Evolutionary conservation across 2,888 invertebrate species (phyloP).

Genomic region (Dasysyrphus tricinctus): DNA sequence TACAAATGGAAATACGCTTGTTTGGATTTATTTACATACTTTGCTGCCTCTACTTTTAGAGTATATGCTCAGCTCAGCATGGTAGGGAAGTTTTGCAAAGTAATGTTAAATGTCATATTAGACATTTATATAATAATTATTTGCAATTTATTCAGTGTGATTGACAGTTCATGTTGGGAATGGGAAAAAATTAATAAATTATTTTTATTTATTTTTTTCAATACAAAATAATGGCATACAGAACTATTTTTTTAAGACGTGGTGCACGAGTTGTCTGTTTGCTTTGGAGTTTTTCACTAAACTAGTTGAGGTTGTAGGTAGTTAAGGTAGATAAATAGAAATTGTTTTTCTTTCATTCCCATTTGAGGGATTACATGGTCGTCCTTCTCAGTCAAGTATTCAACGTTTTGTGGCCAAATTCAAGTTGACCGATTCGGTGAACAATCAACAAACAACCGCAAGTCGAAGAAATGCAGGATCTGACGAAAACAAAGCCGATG

Average conservation of each 20-base stretch:
- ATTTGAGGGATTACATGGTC: no score
- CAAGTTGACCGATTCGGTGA: no score
- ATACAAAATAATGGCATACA: no score
- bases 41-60: neutral
- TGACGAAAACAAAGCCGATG: no score
- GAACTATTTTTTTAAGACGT: neutral
- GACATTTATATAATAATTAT: conserved; percentile 37
- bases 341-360: no score
- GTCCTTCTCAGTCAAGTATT: no score
- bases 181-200: neutral
- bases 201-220: neutral
- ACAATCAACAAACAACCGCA: no score
- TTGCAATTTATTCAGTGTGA: conserved; percentile 26
- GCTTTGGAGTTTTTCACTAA: neutral
- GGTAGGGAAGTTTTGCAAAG: conserved; percentile 12
- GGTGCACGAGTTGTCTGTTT: neutral
- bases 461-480: no score
- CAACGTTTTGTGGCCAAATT: no score
- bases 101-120: conserved; percentile 30
- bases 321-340: no score
- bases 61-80: neutral
- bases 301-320: no score
- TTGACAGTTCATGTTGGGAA: conserved; percentile 24
- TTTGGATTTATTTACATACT: conserved; percentile 12
- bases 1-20: conserved; percentile 21